phyloP scores from a whole-genome alignment of 2,113 vertebrate species.

The Poecile atricapillus region DNA sequence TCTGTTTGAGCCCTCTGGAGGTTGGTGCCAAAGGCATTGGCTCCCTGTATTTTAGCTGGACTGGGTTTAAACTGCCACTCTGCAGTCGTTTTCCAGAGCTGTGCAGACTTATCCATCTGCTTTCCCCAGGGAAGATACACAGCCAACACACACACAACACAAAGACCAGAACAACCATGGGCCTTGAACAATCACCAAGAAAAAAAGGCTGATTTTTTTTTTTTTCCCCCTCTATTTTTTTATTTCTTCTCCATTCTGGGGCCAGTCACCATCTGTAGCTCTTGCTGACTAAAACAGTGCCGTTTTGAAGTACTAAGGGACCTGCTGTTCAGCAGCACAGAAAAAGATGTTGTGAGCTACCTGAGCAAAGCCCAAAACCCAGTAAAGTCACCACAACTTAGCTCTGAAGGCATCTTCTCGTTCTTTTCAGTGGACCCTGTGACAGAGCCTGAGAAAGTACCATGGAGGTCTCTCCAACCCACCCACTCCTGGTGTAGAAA shows the following conservation, averaged over 20 bases:
- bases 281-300: background rate
- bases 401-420: background rate
- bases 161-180: background rate
- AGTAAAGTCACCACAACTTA: fast-evolving
- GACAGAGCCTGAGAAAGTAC: background rate
- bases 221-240: background rate
- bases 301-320: background rate
- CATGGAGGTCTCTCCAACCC: background rate
- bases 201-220: background rate
- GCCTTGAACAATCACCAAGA: background rate
- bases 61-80: background rate
- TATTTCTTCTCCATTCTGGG: background rate
- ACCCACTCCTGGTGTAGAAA: fast-evolving
- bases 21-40: background rate
- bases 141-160: background rate
- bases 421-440: background rate
- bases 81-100: background rate
- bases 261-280: background rate
- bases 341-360: background rate
- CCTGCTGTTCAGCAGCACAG: background rate
- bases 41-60: background rate
- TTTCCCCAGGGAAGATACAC: background rate
- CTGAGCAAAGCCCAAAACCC: background rate
- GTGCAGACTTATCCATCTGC: background rate
- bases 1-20: background rate